phyloP scores from a whole-genome alignment of 1,140 invertebrate genomes.

The Ladona fulva region DNA sequence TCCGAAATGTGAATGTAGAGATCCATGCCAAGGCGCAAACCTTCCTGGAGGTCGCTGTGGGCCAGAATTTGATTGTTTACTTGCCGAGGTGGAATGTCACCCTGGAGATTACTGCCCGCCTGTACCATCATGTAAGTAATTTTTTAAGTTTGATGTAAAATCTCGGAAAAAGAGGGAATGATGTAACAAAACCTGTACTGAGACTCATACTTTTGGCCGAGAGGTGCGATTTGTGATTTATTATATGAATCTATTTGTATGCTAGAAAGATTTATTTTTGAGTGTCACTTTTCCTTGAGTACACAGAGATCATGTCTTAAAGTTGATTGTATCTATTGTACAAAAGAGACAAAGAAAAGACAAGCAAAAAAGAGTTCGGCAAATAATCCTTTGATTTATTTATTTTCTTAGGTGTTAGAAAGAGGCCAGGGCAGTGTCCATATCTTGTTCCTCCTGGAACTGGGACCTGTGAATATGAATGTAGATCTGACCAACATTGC shows the following conservation, averaged over 20 bases:
- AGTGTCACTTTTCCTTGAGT: too few relatives aligned
- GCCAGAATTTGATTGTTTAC: slow-evolving; percentile 50
- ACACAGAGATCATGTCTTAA: too few relatives aligned
- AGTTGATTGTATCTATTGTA: too few relatives aligned
- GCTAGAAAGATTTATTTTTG: too few relatives aligned
- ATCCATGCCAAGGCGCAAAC: slow-evolving; percentile 59
- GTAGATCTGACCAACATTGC: slow-evolving; percentile 66
- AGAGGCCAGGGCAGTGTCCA: slow-evolving; percentile 70
- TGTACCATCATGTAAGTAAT: slow-evolving; percentile 62
- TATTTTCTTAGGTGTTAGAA: slow-evolving; percentile 45
- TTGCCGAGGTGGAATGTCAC: slow-evolving; percentile 71
- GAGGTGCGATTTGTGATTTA: too few relatives aligned
- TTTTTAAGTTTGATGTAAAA: too few relatives aligned
- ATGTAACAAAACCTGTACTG: too few relatives aligned
- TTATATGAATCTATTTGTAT: too few relatives aligned
- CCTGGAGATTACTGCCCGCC: slow-evolving; percentile 64
- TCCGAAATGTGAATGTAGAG: slow-evolving; percentile 63
- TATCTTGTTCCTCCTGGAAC: slow-evolving; percentile 65
- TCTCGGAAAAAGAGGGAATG: neutral
- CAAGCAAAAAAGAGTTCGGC: too few relatives aligned
- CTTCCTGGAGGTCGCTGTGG: slow-evolving; percentile 42
- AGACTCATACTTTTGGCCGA: too few relatives aligned
- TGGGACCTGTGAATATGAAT: slow-evolving; percentile 63
- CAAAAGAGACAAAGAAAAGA: too few relatives aligned
- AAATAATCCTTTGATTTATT: slow-evolving; percentile 10